These are phyloP conservation scores for Conger conger DNA, from an alignment of 2,113 vertebrate species.

Conservation along the genomic window DNA sequence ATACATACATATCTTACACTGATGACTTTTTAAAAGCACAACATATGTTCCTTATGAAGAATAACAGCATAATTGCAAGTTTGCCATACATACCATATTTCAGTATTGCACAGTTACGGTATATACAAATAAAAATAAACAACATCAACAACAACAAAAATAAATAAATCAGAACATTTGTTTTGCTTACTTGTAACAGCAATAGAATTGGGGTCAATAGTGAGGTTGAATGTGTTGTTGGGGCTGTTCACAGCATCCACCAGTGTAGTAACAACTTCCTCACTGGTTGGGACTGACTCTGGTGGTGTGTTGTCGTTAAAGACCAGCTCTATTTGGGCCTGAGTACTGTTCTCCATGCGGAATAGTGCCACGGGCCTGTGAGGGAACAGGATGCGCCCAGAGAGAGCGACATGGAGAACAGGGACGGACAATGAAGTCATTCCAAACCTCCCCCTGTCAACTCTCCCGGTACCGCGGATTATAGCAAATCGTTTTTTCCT, in stretches of 20 bases:
- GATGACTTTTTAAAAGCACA: not conserved
- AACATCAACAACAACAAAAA: not conserved
- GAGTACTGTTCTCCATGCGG: not conserved
- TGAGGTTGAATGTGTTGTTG: slow-evolving; percentile 15
- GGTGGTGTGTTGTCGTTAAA: slow-evolving; percentile 24
- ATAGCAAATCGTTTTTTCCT: not conserved
- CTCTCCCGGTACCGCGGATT: not conserved
- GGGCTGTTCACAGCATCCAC: not conserved
- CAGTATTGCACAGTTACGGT: not conserved
- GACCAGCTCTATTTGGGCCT: slow-evolving; percentile 20
- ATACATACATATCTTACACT: not conserved
- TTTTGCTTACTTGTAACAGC: not conserved
- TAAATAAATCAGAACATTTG: not conserved
- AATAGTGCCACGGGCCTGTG: not conserved
- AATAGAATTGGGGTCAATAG: not conserved
- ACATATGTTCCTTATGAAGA: not conserved
- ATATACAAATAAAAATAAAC: not conserved
- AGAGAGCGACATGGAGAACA: not conserved
- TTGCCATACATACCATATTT: no score
- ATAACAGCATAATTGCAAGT: not conserved
- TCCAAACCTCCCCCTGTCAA: no score
- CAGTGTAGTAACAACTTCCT: not conserved
- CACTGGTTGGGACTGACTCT: slow-evolving; percentile 4
- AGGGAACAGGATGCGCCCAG: not conserved
- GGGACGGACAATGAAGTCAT: not conserved